Percentiles rank a stretch among this genome's conserved stretches.
phyloP scores from a whole-genome alignment of 2,113 vertebrate genomes.

The Jaculus jaculus region DNA sequence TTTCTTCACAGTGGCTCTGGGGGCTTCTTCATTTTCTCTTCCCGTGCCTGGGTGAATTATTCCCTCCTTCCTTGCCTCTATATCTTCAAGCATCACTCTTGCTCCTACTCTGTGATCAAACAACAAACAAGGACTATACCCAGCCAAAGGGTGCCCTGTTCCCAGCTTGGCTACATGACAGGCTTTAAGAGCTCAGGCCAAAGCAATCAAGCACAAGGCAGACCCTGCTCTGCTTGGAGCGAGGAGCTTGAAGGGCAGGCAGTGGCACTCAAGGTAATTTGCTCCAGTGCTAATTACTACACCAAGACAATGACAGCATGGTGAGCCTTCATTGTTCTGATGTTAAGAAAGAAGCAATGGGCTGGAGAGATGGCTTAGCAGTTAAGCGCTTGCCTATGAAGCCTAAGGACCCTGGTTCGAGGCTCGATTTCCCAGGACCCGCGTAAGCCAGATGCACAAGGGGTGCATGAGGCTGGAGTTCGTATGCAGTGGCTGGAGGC shows the following conservation, averaged over 20 bases:
- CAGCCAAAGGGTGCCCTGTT: not conserved
- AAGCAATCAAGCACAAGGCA: fast-evolving
- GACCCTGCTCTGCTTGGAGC: fast-evolving
- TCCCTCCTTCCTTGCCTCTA: too few relatives aligned
- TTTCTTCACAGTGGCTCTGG: not conserved
- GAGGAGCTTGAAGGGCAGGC: fast-evolving
- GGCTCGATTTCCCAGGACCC: too few relatives aligned
- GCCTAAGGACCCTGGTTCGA: too few relatives aligned
- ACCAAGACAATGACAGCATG: not conserved
- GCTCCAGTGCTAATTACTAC: constrained; percentile 4
- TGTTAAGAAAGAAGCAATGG: not conserved
- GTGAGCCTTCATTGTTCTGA: not conserved
- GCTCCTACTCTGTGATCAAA: not conserved
- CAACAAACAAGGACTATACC: not conserved
- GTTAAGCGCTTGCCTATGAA: too few relatives aligned
- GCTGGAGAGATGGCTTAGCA: too few relatives aligned
- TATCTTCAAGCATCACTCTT: not conserved
- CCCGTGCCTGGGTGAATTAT: not conserved
- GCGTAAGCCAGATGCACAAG: too few relatives aligned
- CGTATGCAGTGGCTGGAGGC: too few relatives aligned
- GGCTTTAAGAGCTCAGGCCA: not conserved
- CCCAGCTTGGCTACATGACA: fast-evolving
- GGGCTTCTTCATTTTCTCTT: not conserved
- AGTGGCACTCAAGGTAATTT: not conserved
- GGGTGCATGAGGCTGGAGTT: too few relatives aligned